Conservation (phyloP, 2,888 invertebrate genomes). For the Limenitis arthemis region DNA sequence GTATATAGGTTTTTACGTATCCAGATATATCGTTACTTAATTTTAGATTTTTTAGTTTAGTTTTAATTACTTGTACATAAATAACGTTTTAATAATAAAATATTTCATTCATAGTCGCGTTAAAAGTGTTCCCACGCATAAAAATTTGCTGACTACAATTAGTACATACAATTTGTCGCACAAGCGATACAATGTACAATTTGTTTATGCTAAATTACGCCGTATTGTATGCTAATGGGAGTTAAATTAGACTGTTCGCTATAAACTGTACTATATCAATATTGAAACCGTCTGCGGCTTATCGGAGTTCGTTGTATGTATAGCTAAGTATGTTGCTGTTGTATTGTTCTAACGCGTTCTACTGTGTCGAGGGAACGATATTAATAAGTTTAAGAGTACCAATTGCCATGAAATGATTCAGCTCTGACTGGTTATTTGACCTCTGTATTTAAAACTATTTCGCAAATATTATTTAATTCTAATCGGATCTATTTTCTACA, state of each 20-base stretch:
- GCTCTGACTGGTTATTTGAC: conserved; percentile 9
- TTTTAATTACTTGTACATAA: too few species aligned
- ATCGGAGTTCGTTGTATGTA: conserved; percentile 15
- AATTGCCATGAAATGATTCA: conserved; percentile 17
- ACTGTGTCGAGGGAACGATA: conserved; percentile 24
- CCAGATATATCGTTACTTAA: too few species aligned
- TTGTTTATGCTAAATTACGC: conserved; percentile 9
- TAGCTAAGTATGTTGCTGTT: conserved; percentile 5
- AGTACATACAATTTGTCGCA: conserved; percentile 7
- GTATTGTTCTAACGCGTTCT: conserved; percentile 28
- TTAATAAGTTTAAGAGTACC: conserved; percentile 19
- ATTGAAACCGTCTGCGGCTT: conserved; percentile 22
- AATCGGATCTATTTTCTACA: too few species aligned
- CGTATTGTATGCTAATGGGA: conserved; percentile 9
- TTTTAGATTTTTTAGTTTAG: too few species aligned
- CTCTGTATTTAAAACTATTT: background rate
- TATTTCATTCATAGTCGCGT: background rate
- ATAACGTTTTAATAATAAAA: too few species aligned
- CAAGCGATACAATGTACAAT: background rate
- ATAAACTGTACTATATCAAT: conserved; percentile 10
- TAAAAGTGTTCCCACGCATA: conserved; percentile 10
- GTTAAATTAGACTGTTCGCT: conserved; percentile 12
- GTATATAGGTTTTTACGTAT: too few species aligned
- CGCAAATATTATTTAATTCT: too few species aligned
- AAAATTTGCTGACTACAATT: conserved; percentile 11